Evolutionary conservation across 2,113 vertebrate genomes (phyloP).

Genomic region (Trematocara marginatum): DNA sequence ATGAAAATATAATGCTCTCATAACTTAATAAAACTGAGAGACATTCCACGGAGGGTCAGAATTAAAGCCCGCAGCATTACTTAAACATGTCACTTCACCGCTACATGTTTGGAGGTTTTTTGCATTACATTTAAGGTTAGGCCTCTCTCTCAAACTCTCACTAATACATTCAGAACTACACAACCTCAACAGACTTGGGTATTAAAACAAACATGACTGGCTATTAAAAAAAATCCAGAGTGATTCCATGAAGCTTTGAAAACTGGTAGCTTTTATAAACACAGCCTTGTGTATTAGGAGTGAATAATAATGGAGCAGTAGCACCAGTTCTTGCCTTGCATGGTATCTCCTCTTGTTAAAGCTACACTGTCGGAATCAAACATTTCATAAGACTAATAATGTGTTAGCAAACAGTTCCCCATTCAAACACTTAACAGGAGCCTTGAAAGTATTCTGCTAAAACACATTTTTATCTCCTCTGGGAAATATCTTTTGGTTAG

Average conservation of each 20-base stretch:
- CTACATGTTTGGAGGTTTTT: neutral
- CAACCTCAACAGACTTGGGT: neutral
- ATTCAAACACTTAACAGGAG: neutral
- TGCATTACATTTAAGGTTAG: neutral
- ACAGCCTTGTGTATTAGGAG: neutral
- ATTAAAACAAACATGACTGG: neutral
- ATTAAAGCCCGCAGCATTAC: neutral
- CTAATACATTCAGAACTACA: neutral
- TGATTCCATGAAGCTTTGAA: neutral
- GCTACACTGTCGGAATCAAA: neutral
- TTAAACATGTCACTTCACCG: neutral
- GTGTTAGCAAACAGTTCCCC: neutral
- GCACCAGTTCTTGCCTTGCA: neutral
- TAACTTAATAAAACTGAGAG: neutral
- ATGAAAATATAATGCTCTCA: neutral
- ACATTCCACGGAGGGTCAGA: neutral
- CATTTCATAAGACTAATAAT: neutral
- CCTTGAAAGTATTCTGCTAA: neutral
- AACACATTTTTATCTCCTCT: neutral
- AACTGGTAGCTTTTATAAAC: neutral
- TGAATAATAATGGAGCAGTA: neutral
- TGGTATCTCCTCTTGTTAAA: neutral
- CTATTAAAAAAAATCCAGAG: neutral
- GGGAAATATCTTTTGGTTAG: neutral
- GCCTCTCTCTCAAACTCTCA: neutral